Conservation (phyloP, 2,113 vertebrate genomes). For the Hystrix brachyura region DNA sequence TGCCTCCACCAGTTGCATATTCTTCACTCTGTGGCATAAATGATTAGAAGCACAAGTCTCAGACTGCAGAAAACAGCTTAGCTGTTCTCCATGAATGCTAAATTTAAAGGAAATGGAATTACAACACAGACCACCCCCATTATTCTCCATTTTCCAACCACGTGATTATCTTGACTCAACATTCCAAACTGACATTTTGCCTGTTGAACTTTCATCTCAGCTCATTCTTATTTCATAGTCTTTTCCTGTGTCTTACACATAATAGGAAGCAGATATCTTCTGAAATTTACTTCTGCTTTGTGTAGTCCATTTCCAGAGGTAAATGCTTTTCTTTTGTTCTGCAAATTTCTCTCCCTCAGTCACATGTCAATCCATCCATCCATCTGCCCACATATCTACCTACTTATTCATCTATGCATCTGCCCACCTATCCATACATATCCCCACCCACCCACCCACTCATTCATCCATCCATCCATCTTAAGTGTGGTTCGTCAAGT, state of each 20-base stretch:
- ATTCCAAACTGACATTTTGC: slow-evolving; percentile 8
- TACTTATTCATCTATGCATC: neutral
- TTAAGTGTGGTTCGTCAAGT: slow-evolving; percentile 47
- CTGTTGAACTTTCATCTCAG: slow-evolving; percentile 37
- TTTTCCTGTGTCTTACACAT: slow-evolving; percentile 50
- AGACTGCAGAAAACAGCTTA: slow-evolving; percentile 49
- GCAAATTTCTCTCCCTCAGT: neutral
- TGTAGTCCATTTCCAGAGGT: slow-evolving; percentile 59
- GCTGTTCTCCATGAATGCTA: neutral
- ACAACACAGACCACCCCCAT: neutral
- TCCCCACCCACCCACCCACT: neutral
- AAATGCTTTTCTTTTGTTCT: slow-evolving; percentile 63
- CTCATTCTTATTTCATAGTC: slow-evolving; percentile 1
- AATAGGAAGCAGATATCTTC: slow-evolving; percentile 62
- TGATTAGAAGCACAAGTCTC: slow-evolving; percentile 71
- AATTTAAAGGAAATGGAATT: slow-evolving; percentile 40
- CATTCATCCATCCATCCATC: neutral
- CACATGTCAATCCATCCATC: neutral
- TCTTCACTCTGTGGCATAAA: slow-evolving; percentile 43
- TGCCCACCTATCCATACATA: neutral
- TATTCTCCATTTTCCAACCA: neutral
- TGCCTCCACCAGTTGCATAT: neutral
- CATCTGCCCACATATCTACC: neutral
- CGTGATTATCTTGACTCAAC: slow-evolving; percentile 20
- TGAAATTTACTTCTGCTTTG: slow-evolving; percentile 69